Base-by-base conservation (phyloP, 1,140 invertebrate species). In the Sinonovacula constricta region DNA sequence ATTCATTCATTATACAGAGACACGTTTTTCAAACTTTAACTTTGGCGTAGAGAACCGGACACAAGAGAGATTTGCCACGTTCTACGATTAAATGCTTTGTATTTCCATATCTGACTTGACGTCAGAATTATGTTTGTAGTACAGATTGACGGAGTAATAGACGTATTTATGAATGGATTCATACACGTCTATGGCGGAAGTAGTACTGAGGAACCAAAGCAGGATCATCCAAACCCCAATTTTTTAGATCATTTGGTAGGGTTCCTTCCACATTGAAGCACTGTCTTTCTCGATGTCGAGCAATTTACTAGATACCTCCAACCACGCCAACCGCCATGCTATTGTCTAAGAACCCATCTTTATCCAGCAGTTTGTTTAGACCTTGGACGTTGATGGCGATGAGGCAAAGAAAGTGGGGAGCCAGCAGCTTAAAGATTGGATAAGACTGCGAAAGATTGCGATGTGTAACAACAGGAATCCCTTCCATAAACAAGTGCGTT, bases 331-430 rank as follows among this genome's bases (percentile, higher is more conserved):
- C n/a, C 5, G 34, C 15, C 7, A 66, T 18, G 24, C 24, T 22
- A 14, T 45, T 66, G 36, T 45, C 36, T 12, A 66, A 15, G 36
- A 45, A 26, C 7, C 34, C 63, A 12, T 28, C 36, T 5, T 39
- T 14, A 22, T 36, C 39, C 24, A 66, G 10, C 15, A 66, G 34
- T 49, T 3, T n/a, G 18, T 18, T n/a, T 10, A 66, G 14, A 22
- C 34, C 67, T 1, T 26, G 22, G 85, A 30, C 53, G 63, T 88
- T 88, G 22, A 92, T 92, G 24, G 91, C 91, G 5, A 92, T 82
- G 3, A 92, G 84, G 79, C 88, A 92, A 7, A 91, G 85, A 69
- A 93, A 92, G 80, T 93, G 92, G 15, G 92, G 92, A 4, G 91
- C 91, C 74, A 92, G 80, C 1, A 93, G 85, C 79, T 91, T 92